These are phyloP conservation scores for Seladonia tumulorum DNA, from an alignment of 2,888 invertebrate species.

Conservation along the genomic window DNA sequence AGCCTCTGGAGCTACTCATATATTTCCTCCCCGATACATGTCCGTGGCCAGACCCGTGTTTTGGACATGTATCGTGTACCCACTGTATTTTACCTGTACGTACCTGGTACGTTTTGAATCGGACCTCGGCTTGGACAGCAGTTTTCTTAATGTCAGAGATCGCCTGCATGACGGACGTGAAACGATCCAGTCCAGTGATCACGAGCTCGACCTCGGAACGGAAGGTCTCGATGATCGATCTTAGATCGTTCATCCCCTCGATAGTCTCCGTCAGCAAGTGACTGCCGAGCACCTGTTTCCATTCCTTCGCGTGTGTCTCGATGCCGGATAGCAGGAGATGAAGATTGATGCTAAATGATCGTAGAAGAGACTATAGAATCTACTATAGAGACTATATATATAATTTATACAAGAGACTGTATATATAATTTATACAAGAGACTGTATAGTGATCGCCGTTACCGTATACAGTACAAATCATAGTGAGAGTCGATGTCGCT, in stretches of 20 bases:
- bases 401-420: too few relatives aligned
- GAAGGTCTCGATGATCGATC: constrained; percentile 88
- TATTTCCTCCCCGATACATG: too few relatives aligned
- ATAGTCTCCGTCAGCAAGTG: constrained; percentile 89
- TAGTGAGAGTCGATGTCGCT: constrained; percentile 86
- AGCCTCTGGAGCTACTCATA: too few relatives aligned
- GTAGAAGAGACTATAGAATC: neutral
- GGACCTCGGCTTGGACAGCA: constrained; percentile 91
- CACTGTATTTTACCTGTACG: too few relatives aligned
- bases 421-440: too few relatives aligned
- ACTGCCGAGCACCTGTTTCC: constrained; percentile 91
- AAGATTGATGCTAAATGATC: constrained; percentile 87
- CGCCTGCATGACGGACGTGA: constrained; percentile 94
- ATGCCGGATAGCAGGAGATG: constrained; percentile 89
- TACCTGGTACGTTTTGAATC: constrained; percentile 86
- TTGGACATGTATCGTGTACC: too few relatives aligned
- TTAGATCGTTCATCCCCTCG: constrained; percentile 89
- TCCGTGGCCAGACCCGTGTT: too few relatives aligned
- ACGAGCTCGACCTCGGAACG: constrained; percentile 90
- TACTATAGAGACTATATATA: too few relatives aligned
- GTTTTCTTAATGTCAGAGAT: constrained; percentile 91
- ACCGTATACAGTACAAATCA: constrained; percentile 89
- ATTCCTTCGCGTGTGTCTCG: constrained; percentile 90
- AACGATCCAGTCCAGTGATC: constrained; percentile 91
- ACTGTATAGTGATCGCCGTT: constrained; percentile 27